phyloP scores from a whole-genome alignment of 1,140 invertebrate species.

The Atta colombica region DNA sequence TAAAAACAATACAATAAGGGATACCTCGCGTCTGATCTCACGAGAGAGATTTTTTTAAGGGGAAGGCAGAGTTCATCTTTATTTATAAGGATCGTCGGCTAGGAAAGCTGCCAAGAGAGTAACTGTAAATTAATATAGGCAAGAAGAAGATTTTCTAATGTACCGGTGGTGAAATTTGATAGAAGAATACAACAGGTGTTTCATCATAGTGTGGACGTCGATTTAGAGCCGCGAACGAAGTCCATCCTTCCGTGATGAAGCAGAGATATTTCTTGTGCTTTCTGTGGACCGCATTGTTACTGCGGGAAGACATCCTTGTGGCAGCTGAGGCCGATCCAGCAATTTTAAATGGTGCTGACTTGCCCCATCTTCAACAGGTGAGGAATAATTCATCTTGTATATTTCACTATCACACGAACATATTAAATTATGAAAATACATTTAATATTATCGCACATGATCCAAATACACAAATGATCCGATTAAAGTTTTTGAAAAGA shows the following conservation, averaged over 20 bases:
- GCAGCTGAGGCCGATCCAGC: slow-evolving; percentile 70
- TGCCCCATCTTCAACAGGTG: slow-evolving; percentile 70
- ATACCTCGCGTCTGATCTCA: not conserved
- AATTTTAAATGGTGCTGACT: slow-evolving; percentile 63
- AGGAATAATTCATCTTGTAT: not conserved
- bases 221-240: slow-evolving; percentile 29
- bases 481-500: not conserved
- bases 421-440: not conserved
- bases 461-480: not conserved
- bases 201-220: slow-evolving; percentile 37
- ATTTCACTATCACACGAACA: not conserved
- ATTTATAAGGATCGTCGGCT: slow-evolving; percentile 23
- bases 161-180: slow-evolving; percentile 63
- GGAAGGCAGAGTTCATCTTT: slow-evolving; percentile 20
- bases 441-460: not conserved
- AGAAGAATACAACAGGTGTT: slow-evolving; percentile 39
- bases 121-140: slow-evolving; percentile 1
- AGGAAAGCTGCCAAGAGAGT: slow-evolving; percentile 21
- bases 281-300: slow-evolving; percentile 60
- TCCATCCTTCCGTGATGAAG: slow-evolving; percentile 67
- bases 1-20: slow-evolving; percentile 5
- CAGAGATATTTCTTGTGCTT: slow-evolving; percentile 59
- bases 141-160: slow-evolving; percentile 24
- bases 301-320: slow-evolving; percentile 49
- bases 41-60: not conserved